Conservation (phyloP, 2,797 vertebrate species). For the Pangasius sanitwongsei region DNA sequence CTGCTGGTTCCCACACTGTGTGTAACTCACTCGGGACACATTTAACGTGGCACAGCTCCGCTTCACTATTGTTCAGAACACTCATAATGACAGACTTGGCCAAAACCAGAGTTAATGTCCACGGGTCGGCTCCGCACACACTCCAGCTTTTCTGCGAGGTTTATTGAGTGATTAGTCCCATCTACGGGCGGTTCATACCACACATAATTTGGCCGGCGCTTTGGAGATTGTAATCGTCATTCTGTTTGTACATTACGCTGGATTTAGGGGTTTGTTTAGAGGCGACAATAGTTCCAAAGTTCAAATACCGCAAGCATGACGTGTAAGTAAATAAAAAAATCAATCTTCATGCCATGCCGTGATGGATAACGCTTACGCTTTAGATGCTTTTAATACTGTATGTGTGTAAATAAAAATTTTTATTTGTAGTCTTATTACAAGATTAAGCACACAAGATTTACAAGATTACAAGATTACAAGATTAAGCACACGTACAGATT, state of each 20-base stretch:
- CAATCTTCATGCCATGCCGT: neutral
- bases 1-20: slow-evolving; percentile 61
- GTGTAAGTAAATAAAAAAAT: neutral
- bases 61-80: slow-evolving; percentile 71
- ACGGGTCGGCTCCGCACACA: slow-evolving; percentile 3
- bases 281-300: slow-evolving; percentile 21
- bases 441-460: too few species aligned
- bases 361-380: neutral
- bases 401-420: neutral
- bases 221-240: neutral
- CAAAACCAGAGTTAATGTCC: slow-evolving; percentile 72
- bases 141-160: slow-evolving; percentile 52
- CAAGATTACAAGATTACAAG: too few species aligned
- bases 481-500: too few species aligned
- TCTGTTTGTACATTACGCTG: slow-evolving; percentile 14
- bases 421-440: neutral
- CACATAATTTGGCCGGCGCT: slow-evolving; percentile 18
- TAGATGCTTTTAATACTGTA: neutral
- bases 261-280: slow-evolving; percentile 32
- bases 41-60: slow-evolving; percentile 72
- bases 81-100: slow-evolving; percentile 73
- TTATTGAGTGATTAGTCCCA: slow-evolving; percentile 40
- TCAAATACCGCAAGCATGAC: slow-evolving; percentile 50
- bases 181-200: slow-evolving; percentile 14
- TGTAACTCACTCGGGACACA: slow-evolving; percentile 75